phyloP scores from a whole-genome alignment of 1,140 invertebrate genomes.

The Drosophila jambulina region DNA sequence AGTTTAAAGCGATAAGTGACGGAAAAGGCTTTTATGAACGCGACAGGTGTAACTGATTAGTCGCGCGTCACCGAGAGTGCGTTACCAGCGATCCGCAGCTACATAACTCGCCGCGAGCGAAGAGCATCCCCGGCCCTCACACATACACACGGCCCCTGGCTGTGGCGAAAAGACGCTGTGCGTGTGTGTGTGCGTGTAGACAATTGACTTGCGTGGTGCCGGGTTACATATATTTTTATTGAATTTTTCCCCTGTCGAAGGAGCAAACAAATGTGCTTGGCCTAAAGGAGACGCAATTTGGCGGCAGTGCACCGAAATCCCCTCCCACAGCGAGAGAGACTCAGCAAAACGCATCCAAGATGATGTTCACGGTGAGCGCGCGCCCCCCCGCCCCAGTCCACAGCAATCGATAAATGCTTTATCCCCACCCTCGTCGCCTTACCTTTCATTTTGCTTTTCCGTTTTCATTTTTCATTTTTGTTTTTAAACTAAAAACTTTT shows the following conservation, averaged over 20 bases:
- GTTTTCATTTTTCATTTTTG: neutral
- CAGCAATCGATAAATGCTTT: constrained; percentile 40
- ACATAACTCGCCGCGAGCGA: neutral
- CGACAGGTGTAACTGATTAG: constrained; percentile 21
- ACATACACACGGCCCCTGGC: constrained; percentile 39
- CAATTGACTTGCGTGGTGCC: constrained; percentile 79
- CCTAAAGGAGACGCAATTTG: constrained; percentile 43
- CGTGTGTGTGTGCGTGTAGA: constrained; percentile 64
- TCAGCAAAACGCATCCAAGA: constrained; percentile 43
- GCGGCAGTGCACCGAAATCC: constrained; percentile 44
- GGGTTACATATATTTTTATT: constrained; percentile 81
- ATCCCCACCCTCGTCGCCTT: neutral
- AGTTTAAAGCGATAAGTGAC: constrained; percentile 8
- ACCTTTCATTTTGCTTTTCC: neutral
- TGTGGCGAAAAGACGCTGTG: constrained; percentile 47
- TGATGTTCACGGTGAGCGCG: constrained; percentile 84
- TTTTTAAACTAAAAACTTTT: neutral
- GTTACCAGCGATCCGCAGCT: neutral
- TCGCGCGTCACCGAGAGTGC: neutral
- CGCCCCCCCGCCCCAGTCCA: constrained; percentile 24
- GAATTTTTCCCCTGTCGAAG: constrained; percentile 54
- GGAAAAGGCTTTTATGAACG: constrained; percentile 1
- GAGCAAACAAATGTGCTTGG: constrained; percentile 54
- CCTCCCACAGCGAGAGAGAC: constrained; percentile 24
- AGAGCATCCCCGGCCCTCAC: constrained; percentile 41